Base-by-base conservation (phyloP, 2,113 vertebrate genomes). In the Scomber colias region DNA sequence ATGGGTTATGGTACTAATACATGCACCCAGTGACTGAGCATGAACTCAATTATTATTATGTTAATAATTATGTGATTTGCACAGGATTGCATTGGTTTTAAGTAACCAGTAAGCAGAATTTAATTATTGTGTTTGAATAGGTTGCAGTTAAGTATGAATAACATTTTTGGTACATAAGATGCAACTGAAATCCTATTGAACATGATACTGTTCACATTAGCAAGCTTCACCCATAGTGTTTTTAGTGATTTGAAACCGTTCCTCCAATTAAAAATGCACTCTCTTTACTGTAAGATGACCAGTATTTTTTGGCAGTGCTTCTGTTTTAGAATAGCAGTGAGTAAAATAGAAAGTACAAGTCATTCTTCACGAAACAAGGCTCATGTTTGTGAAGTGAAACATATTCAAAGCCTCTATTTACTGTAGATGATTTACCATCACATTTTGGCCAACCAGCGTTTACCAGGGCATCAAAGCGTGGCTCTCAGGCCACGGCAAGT, bases 341-440 rank as follows among this genome's bases (percentile, higher is more conserved):
- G 67, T n/a, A 19, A 65, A 46, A n/a, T 30, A 17, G 11, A 74
- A 59, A 64, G 30, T 51, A 53, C 62, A 70, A 57, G 14, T 63
- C 31, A 17, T 30, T 56, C 61, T 82, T 49, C 27, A 12, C 54
- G 24, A 31, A 40, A 17, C 65, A 24, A 51, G 50, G 21, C 40
- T 79, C 49, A 9, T 44, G 24, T 68, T 68, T 67, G 44, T 72
- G 31, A 83, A 76, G 54, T 53, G 62, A 79, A 76, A 72, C 54
- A 19, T 61, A 59, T 78, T 70, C 65, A 66, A 59, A 79, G 71
- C 21, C 4, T 78, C 2, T 72, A 59, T 85, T 77, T 77, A 69
- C 80, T 79, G 75, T 63, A 53, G 55, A 86, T 87, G 75, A 82
- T 86, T 86, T 68, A 68, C 77, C 62, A 21, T 80, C 53, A 74